These are phyloP conservation scores for Sterrhoptilus dennistouni DNA, from an alignment of 2,113 vertebrate species.

Conservation along the genomic window DNA sequence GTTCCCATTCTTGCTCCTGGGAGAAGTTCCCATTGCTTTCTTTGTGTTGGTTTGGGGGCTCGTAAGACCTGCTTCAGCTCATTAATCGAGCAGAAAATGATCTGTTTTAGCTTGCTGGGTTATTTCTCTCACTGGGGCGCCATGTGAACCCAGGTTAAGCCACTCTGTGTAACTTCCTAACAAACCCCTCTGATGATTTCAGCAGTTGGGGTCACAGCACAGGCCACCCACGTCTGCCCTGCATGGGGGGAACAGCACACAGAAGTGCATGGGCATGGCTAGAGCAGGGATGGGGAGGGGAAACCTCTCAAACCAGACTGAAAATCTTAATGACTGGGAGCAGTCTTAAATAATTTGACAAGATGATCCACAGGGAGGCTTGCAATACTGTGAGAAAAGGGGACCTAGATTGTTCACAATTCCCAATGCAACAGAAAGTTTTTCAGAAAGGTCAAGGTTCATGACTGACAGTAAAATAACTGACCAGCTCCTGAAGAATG, in stretches of 20 bases:
- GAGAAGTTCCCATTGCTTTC: not conserved
- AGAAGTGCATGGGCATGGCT: not conserved
- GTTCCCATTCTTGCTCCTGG: accelerated
- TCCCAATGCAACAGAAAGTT: not conserved
- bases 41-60: not conserved
- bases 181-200: not conserved
- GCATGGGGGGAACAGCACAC: accelerated
- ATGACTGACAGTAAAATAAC: not conserved
- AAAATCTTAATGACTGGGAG: not conserved
- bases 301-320: not conserved
- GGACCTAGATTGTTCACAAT: not conserved
- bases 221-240: not conserved
- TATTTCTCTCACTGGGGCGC: not conserved
- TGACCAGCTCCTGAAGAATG: not conserved
- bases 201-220: not conserved
- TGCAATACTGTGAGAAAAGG: not conserved
- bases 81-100: not conserved
- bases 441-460: not conserved
- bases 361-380: not conserved
- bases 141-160: not conserved
- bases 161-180: not conserved
- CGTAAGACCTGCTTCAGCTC: not conserved
- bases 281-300: not conserved
- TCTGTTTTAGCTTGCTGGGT: not conserved
- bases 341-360: not conserved